Conservation (phyloP, 2,888 invertebrate genomes). For the Actias luna region DNA sequence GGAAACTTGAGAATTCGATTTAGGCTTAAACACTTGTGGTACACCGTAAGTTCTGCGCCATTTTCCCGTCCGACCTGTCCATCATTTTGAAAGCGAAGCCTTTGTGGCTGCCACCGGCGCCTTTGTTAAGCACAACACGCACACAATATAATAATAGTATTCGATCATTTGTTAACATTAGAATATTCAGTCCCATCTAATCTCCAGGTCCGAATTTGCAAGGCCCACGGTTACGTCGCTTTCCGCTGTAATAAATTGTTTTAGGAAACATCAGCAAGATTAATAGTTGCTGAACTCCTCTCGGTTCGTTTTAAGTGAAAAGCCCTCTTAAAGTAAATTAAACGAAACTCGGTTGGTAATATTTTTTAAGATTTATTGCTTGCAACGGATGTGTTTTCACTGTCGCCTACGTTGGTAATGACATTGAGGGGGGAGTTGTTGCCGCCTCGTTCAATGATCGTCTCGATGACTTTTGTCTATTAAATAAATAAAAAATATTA, state of each 20-base stretch:
- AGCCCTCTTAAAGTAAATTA: constrained; percentile 55
- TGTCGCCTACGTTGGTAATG: constrained; percentile 32
- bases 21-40: constrained; percentile 19
- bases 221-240: constrained; percentile 46
- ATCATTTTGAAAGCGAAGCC: constrained; percentile 29
- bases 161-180: constrained; percentile 53
- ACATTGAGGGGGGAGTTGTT: constrained; percentile 36
- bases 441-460: constrained; percentile 41
- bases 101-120: constrained; percentile 23
- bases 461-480: constrained; percentile 52
- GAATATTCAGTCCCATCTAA: constrained; percentile 57
- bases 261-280: constrained; percentile 70
- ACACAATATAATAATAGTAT: constrained; percentile 34
- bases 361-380: constrained; percentile 31
- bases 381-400: constrained; percentile 27
- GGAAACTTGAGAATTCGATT: constrained; percentile 24
- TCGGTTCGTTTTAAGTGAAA: constrained; percentile 66
- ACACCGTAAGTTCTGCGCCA: constrained; percentile 1
- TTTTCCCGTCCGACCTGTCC: constrained; percentile 30
- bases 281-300: constrained; percentile 61
- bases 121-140: constrained; percentile 40
- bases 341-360: constrained; percentile 23
- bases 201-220: constrained; percentile 61
- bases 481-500: constrained; percentile 51
- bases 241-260: constrained; percentile 72